Evolutionary conservation across 2,888 invertebrate species (phyloP).

Genomic region (Tetragonisca angustula): DNA sequence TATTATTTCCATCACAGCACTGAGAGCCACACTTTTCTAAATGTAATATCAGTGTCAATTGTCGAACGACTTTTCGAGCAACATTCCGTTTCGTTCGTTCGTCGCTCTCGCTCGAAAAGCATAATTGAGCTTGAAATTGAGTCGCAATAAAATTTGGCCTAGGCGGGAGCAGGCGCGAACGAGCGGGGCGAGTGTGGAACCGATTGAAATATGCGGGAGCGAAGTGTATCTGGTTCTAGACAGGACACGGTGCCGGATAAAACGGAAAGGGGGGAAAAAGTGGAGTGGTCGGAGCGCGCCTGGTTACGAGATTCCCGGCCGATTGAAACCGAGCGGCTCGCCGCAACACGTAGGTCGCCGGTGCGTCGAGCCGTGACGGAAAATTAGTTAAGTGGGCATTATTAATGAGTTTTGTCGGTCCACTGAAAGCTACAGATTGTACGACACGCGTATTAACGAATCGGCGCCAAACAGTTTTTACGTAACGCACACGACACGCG

Average conservation of each 20-base stretch:
- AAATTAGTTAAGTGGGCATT: constrained; percentile 72
- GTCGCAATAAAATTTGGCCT: background rate
- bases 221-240: constrained; percentile 38
- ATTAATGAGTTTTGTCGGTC: constrained; percentile 70
- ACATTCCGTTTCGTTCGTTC: background rate
- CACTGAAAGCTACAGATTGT: constrained; percentile 65
- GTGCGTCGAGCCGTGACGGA: constrained; percentile 63
- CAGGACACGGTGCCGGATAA: constrained; percentile 31
- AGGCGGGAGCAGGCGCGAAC: background rate
- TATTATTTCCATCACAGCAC: background rate
- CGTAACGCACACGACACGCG: constrained; percentile 45
- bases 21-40: background rate
- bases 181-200: background rate
- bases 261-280: constrained; percentile 40
- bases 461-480: constrained; percentile 68
- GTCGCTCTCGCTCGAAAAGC: background rate
- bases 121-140: background rate
- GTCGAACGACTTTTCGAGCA: background rate
- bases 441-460: constrained; percentile 71
- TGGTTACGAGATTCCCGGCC: constrained; percentile 55
- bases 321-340: constrained; percentile 27
- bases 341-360: constrained; percentile 25
- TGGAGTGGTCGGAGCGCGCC: constrained; percentile 37
- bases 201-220: constrained; percentile 30
- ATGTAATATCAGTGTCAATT: background rate